Evolutionary conservation across 2,888 invertebrate genomes (phyloP).

Genomic region (Eledone cirrhosa): DNA sequence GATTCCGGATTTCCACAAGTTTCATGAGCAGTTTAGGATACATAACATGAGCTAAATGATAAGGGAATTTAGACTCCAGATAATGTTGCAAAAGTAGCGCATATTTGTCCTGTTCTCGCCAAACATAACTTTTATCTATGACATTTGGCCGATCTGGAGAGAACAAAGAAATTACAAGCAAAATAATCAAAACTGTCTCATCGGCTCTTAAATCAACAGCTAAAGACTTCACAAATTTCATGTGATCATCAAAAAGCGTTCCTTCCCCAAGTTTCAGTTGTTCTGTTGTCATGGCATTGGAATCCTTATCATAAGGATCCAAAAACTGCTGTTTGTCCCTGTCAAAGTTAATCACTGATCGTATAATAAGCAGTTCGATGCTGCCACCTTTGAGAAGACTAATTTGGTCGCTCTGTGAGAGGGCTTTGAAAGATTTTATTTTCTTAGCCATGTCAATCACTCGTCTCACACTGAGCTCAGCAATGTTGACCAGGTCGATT

Average conservation of each 20-base stretch:
- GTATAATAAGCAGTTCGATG: constrained; percentile 94
- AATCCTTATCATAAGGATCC: constrained; percentile 66
- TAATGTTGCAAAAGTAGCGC: constrained; percentile 63
- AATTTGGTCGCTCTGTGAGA: constrained; percentile 95
- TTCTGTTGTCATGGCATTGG: constrained; percentile 83
- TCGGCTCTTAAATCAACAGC: constrained; percentile 86
- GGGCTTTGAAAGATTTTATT: constrained; percentile 82
- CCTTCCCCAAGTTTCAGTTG: constrained; percentile 85
- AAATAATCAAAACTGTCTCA: constrained; percentile 89
- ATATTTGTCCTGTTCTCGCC: constrained; percentile 65
- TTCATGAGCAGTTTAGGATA: constrained; percentile 79
- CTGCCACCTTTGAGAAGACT: constrained; percentile 92
- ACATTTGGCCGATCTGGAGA: constrained; percentile 81
- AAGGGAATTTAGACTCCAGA: constrained; percentile 61
- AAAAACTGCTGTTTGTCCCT: constrained; percentile 90
- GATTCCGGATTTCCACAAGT: constrained; percentile 86
- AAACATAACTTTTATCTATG: constrained; percentile 69
- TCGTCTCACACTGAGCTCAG: constrained; percentile 75
- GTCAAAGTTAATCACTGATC: constrained; percentile 93
- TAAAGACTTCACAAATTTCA: constrained; percentile 69
- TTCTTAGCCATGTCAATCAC: constrained; percentile 74
- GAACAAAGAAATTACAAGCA: constrained; percentile 91
- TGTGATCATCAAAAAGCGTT: constrained; percentile 66
- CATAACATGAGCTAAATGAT: constrained; percentile 54
- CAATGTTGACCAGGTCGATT: constrained; percentile 66